phyloP scores from a whole-genome alignment of 2,888 invertebrate genomes.

The Drosophila kambysellisi region DNA sequence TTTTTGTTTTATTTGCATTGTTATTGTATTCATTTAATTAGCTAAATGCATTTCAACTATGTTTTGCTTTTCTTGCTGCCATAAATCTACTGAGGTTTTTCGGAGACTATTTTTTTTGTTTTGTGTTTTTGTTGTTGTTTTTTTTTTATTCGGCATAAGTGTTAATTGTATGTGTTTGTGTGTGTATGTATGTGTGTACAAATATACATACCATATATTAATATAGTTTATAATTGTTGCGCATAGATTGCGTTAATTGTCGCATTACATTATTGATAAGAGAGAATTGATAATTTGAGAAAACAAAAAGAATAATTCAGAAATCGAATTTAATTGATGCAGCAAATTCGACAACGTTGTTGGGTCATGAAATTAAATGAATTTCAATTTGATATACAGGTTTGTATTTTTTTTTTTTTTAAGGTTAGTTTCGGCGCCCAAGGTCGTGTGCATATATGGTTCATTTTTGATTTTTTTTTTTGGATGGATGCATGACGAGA shows the following conservation, averaged over 20 bases:
- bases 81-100: constrained; percentile 70
- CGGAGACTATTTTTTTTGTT: constrained; percentile 63
- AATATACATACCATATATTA: constrained; percentile 80
- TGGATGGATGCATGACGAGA: constrained; percentile 56
- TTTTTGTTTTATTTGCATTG: constrained; percentile 45
- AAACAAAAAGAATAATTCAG: constrained; percentile 62
- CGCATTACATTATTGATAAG: constrained; percentile 40
- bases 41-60: constrained; percentile 78
- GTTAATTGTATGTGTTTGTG: constrained; percentile 15
- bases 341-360: constrained; percentile 7
- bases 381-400: constrained; percentile 31
- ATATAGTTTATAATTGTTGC: constrained; percentile 61
- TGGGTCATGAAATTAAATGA: constrained; percentile 22
- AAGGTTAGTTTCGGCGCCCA: constrained; percentile 53
- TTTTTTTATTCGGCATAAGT: constrained; percentile 2
- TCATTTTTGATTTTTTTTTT: constrained; percentile 15
- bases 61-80: constrained; percentile 29
- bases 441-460: constrained; percentile 34
- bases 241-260: constrained; percentile 48
- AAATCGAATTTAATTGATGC: constrained; percentile 36
- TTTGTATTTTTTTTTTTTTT: constrained; percentile 1
- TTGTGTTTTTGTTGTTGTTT: not conserved
- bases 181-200: constrained; percentile 62
- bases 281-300: constrained; percentile 51
- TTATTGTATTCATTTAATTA: constrained; percentile 70